phyloP scores from a whole-genome alignment of 2,797 vertebrate species.

The Gouania willdenowi region DNA sequence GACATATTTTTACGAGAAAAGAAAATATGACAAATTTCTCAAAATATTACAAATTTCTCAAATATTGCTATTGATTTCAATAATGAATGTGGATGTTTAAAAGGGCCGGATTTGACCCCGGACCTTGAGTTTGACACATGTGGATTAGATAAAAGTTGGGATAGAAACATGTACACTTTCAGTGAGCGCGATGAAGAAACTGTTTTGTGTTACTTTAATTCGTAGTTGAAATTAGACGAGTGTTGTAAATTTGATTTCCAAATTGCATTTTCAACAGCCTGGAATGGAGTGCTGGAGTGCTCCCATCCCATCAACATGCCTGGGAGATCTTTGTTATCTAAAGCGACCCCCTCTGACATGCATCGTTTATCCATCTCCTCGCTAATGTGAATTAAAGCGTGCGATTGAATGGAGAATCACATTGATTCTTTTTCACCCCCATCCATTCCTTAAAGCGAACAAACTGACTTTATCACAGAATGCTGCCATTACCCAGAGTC shows the following conservation, averaged over 20 bases:
- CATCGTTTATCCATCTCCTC: constrained; percentile 32
- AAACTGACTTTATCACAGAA: constrained; percentile 29
- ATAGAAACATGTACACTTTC: background rate
- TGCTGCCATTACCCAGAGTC: constrained; percentile 14
- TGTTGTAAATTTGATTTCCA: background rate
- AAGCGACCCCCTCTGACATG: constrained; percentile 11
- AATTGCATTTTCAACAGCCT: background rate
- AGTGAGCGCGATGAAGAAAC: background rate
- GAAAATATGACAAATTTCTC: too few species aligned
- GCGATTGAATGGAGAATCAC: constrained; percentile 43
- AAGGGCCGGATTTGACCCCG: too few species aligned
- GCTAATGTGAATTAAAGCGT: constrained; percentile 29
- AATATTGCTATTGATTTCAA: too few species aligned
- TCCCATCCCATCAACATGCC: background rate
- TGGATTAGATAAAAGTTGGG: background rate
- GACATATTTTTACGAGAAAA: too few species aligned
- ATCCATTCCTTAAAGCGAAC: constrained; percentile 32
- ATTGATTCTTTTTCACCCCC: constrained; percentile 54
- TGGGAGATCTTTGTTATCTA: constrained; percentile 7
- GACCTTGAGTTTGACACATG: too few species aligned
- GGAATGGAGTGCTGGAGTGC: constrained; percentile 5
- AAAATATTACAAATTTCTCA: too few species aligned
- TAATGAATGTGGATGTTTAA: too few species aligned
- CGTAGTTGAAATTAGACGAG: constrained; percentile 1
- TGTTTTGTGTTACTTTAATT: background rate